Base-by-base conservation (phyloP, 2,888 invertebrate species). In the Melanostoma scalare region DNA sequence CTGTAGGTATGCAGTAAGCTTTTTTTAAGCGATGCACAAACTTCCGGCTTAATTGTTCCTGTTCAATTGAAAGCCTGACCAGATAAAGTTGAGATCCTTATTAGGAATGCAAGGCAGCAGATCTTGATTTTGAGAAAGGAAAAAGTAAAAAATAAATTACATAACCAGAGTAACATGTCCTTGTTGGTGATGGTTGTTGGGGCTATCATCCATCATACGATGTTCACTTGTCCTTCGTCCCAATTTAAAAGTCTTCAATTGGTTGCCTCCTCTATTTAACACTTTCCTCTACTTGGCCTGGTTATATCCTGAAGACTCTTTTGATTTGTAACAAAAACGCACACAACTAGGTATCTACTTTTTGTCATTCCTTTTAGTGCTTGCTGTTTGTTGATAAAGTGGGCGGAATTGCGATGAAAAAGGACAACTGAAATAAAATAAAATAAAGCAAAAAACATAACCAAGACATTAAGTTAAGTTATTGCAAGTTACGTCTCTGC, bases 401-500 rank as follows among this genome's bases (percentile, higher is more conserved):
- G 50, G 68, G 42, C 20, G 38, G 42, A 20, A 20, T 31, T 20
- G 4, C 30, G 20, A 40, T 9, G 30, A 60, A 53, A 58, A 72
- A 52, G 67, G 38, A 72, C 67, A 60, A 69, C 69, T 52, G 20
- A 33, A 40, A n/a, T 42, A 40, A 6, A 31, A 48, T n/a, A 56
- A 65, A 53, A 73, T 50, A 2, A 42, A 55, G 33, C 33, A 38
- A 55, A 55, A 58, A 44, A 40, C 50, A 36, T 42, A 20, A 53
- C 30, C 68, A 63, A 60, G 73, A 73, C 82, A 77, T 82, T 82
- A 77, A 77, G 77, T 73, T 82, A 82, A 82, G 82, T 82, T 82
- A 82, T 82, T 82, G 76, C 82, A 73, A 77, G 82, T 73, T 68
- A 77, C 73, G 77, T 82, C 73, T 63, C 82, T 77, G 82, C 77